These are phyloP conservation scores for Nymphalis polychloros DNA, from an alignment of 2,888 invertebrate species.

Conservation along the genomic window DNA sequence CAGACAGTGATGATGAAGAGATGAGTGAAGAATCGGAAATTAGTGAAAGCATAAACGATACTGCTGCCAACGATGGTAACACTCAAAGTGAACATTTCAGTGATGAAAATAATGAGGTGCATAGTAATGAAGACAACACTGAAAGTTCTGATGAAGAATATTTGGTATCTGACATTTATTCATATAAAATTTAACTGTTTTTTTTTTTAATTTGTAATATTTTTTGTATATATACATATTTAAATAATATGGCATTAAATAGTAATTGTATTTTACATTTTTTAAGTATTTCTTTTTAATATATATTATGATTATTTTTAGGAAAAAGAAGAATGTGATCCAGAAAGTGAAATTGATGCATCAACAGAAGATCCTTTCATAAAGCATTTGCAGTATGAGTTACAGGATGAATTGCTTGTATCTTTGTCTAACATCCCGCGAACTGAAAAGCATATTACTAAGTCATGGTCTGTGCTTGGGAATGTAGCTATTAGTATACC, in stretches of 20 bases:
- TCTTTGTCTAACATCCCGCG: conserved; percentile 79
- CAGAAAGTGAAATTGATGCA: conserved; percentile 49
- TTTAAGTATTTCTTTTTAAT: not conserved
- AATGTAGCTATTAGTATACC: conserved; percentile 84
- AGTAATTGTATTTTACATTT: not conserved
- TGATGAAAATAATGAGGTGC: conserved; percentile 19
- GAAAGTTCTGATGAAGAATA: conserved; percentile 22
- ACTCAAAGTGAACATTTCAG: conserved; percentile 14
- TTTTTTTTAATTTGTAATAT: too few relatives aligned
- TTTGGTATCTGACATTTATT: not conserved
- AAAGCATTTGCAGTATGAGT: conserved; percentile 85
- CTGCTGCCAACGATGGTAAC: not conserved
- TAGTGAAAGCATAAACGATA: conserved; percentile 18
- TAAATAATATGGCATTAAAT: too few relatives aligned
- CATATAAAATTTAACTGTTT: not conserved
- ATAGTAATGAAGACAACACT: conserved; percentile 19
- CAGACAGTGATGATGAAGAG: conserved; percentile 58
- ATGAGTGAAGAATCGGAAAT: conserved; percentile 40
- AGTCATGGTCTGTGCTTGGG: conserved; percentile 85
- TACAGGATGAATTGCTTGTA: conserved; percentile 84
- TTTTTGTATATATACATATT: too few relatives aligned
- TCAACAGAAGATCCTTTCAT: conserved; percentile 83
- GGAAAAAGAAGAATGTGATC: conserved; percentile 48
- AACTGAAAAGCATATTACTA: conserved; percentile 57
- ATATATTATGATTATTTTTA: conserved; percentile 40